Evolutionary conservation across 1,140 invertebrate genomes (phyloP), one percentile per base, ranked within the genome.

Genomic region (Drusus annulatus): DNA sequence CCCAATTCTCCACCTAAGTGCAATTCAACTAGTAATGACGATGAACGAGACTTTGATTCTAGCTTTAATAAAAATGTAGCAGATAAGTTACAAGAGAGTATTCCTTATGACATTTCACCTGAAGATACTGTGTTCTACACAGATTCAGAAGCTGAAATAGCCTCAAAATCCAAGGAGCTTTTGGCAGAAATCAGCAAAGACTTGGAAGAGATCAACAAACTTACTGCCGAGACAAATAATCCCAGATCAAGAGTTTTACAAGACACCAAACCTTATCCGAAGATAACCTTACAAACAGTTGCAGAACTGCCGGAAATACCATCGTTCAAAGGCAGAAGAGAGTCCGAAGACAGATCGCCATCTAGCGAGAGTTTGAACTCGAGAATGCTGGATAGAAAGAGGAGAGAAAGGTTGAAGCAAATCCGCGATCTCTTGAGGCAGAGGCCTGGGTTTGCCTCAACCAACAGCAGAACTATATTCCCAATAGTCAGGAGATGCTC

Each of bases 401-500:
- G 92, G 77, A 91, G 91, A 80, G 91, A 91, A 71, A 90, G 92
- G 82, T 87, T 94, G 83, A 90, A 92, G 76, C 93, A 93, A 86
- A 93, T 94, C 68, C 92, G 93, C 85, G 93, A 94, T 81, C 87
- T 94, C 80, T 85, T 94, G 2, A 91, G 88, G 81, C 87, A 93
- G 81, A 92, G 92, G 85, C 90, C 93, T 58, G 90, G 83, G 1
- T 80, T 81, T 56, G 80, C 79, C 36, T 83, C 82, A 5, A 80
- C 36, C 86, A 89, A 83, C 45, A 83, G 71, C 17, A 83, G 82
- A 60, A 82, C 78, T 23, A 80, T 81, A 83, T 93, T 91, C 84
- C 92, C 92, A 2, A 84, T 92, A 62, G 91, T 93, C 0, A 85
- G 91, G 77, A 85, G 91, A 60, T 90, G 89, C 31, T 90, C 91